These are phyloP conservation scores for Zootermopsis nevadensis DNA, from an alignment of 2,888 invertebrate species.

Conservation along the genomic window DNA sequence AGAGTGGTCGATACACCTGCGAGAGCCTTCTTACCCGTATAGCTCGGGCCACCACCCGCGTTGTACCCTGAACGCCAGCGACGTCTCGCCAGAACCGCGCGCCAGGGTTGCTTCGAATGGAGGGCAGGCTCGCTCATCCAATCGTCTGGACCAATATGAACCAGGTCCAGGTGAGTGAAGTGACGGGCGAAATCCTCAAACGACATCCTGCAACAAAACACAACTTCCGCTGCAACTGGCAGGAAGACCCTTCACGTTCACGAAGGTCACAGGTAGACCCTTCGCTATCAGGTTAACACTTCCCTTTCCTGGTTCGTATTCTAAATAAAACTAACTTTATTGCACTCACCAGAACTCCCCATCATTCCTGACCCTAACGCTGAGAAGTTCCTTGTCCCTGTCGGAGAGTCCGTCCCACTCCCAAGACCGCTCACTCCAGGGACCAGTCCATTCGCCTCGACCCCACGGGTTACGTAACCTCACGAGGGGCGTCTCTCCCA, in stretches of 20 bases:
- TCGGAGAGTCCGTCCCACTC: constrained; percentile 76
- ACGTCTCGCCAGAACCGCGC: constrained; percentile 75
- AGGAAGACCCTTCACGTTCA: no score
- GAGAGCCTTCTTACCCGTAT: constrained; percentile 67
- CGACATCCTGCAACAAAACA: constrained; percentile 71
- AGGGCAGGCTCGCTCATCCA: constrained; percentile 77
- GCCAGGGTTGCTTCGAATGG: constrained; percentile 76
- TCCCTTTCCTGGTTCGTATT: no score
- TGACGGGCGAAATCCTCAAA: constrained; percentile 75
- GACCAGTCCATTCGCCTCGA: constrained; percentile 76
- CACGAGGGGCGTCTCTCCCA: constrained; percentile 70
- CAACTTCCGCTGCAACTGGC: no score
- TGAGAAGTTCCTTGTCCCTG: constrained; percentile 73
- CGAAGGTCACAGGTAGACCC: no score
- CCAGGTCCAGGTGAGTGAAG: constrained; percentile 76
- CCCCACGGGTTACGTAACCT: constrained; percentile 76
- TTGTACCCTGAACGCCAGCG: constrained; percentile 77
- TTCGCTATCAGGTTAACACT: no score
- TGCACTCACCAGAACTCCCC: constrained; percentile 78
- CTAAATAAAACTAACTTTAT: no score
- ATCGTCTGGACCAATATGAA: constrained; percentile 82
- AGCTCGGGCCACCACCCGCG: constrained; percentile 76
- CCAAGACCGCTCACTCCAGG: constrained; percentile 77
- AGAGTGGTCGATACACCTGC: no score
- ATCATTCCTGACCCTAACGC: constrained; percentile 72